Evolutionary conservation across 2,113 vertebrate species (phyloP).

Genomic region (Corythornis cristatus): DNA sequence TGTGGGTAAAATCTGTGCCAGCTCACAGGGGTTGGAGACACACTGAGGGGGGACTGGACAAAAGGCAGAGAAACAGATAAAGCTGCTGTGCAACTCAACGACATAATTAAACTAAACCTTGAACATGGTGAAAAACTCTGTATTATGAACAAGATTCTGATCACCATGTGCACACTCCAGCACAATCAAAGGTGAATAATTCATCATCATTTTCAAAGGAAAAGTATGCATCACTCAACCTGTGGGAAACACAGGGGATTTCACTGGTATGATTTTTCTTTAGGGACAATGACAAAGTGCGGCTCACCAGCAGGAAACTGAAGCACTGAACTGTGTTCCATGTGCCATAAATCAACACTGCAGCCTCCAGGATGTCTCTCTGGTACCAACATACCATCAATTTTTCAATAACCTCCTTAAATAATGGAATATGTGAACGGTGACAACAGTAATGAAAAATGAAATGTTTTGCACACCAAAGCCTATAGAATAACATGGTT

Average conservation of each 20-base stretch:
- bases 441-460: slow-evolving; percentile 89
- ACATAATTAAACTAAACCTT: slow-evolving; percentile 39
- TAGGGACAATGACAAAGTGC: slow-evolving; percentile 75
- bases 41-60: too few relatives aligned
- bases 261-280: slow-evolving; percentile 72
- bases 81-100: not conserved
- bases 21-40: not conserved
- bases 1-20: not conserved
- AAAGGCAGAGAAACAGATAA: not conserved
- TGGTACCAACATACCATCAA: slow-evolving; percentile 82
- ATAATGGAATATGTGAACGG: slow-evolving; percentile 83
- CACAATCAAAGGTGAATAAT: slow-evolving; percentile 84
- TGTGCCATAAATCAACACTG: slow-evolving; percentile 77
- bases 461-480: slow-evolving; percentile 80
- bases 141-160: slow-evolving; percentile 56
- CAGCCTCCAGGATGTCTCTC: slow-evolving; percentile 77
- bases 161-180: slow-evolving; percentile 56
- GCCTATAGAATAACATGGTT: slow-evolving; percentile 61
- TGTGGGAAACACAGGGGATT: slow-evolving; percentile 70
- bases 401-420: slow-evolving; percentile 81
- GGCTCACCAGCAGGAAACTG: slow-evolving; percentile 60
- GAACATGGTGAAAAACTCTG: slow-evolving; percentile 31
- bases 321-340: slow-evolving; percentile 79
- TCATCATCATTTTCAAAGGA: slow-evolving; percentile 73
- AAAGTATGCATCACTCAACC: slow-evolving; percentile 74